These are phyloP conservation scores for Sitophilus oryzae DNA, from an alignment of 1,140 invertebrate genomes.

Conservation along the genomic window DNA sequence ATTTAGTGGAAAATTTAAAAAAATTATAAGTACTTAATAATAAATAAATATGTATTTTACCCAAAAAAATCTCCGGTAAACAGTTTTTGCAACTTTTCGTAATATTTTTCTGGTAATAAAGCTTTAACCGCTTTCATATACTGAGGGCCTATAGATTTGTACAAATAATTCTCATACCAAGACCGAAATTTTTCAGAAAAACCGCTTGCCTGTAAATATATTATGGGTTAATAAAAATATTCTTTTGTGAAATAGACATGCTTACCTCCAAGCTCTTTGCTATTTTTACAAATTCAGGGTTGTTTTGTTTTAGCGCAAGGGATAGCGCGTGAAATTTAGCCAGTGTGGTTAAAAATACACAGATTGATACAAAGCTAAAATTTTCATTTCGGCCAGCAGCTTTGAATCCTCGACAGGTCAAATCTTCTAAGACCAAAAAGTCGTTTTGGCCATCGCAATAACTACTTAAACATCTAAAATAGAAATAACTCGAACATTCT, in stretches of 20 bases:
- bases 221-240: too few relatives aligned
- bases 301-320: conserved; percentile 60
- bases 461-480: conserved; percentile 50
- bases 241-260: too few relatives aligned
- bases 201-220: conserved; percentile 54
- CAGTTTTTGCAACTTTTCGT: conserved; percentile 51
- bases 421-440: conserved; percentile 61
- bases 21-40: too few relatives aligned
- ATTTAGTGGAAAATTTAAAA: too few relatives aligned
- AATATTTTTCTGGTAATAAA: conserved; percentile 56
- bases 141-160: conserved; percentile 46
- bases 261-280: conserved; percentile 39
- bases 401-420: conserved; percentile 49
- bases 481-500: too few relatives aligned
- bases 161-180: conserved; percentile 60
- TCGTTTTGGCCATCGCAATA: conserved; percentile 57
- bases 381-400: conserved; percentile 48
- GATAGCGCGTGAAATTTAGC: conserved; percentile 64
- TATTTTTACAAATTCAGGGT: conserved; percentile 51
- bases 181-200: conserved; percentile 50
- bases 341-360: conserved; percentile 52
- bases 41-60: too few relatives aligned
- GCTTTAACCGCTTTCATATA: conserved; percentile 57
- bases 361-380: conserved; percentile 49
- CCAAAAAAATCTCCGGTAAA: conserved; percentile 46